These are phyloP conservation scores for Drosophila lowei DNA, from an alignment of 1,140 invertebrate species.

Conservation along the genomic window DNA sequence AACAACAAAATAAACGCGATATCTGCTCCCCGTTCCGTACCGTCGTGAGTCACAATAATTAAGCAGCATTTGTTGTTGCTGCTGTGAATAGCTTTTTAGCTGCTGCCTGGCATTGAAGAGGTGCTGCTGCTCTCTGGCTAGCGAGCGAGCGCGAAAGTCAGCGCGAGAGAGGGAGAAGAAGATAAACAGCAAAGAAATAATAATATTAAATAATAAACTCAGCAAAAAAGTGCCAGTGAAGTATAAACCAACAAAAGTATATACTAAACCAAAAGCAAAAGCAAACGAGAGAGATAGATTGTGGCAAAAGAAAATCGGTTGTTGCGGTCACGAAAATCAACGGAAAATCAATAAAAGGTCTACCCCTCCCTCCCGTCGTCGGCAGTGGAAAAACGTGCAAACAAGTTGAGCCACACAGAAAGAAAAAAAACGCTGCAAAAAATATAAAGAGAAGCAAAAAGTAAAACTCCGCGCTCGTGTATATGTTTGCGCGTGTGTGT, in stretches of 20 bases:
- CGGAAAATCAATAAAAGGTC: conserved; percentile 71
- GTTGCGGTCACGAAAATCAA: conserved; percentile 50
- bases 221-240: conserved; percentile 29
- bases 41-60: conserved; percentile 37
- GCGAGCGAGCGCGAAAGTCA: conserved; percentile 1
- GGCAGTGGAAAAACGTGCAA: conserved; percentile 58
- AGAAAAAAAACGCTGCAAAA: conserved; percentile 40
- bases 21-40: neutral
- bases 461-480: conserved; percentile 44
- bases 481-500: conserved; percentile 27
- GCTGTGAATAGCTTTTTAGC: conserved; percentile 56
- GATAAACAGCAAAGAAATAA: conserved; percentile 26
- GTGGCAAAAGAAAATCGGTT: conserved; percentile 38
- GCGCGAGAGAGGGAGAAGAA: conserved; percentile 27
- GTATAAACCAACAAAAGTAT: conserved; percentile 16
- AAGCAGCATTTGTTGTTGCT: conserved; percentile 33
- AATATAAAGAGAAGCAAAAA: conserved; percentile 18
- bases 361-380: conserved; percentile 30
- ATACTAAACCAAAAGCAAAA: conserved; percentile 10
- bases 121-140: conserved; percentile 19
- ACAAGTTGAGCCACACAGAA: conserved; percentile 55
- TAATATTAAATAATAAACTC: conserved; percentile 63
- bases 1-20: conserved; percentile 35
- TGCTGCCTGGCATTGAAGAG: conserved; percentile 64
- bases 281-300: conserved; percentile 15